Percentiles rank a stretch among this genome's conserved stretches.
These are phyloP conservation scores for Neopelma chrysocephalum DNA, from an alignment of 2,797 vertebrate genomes.

Conservation along the genomic window DNA sequence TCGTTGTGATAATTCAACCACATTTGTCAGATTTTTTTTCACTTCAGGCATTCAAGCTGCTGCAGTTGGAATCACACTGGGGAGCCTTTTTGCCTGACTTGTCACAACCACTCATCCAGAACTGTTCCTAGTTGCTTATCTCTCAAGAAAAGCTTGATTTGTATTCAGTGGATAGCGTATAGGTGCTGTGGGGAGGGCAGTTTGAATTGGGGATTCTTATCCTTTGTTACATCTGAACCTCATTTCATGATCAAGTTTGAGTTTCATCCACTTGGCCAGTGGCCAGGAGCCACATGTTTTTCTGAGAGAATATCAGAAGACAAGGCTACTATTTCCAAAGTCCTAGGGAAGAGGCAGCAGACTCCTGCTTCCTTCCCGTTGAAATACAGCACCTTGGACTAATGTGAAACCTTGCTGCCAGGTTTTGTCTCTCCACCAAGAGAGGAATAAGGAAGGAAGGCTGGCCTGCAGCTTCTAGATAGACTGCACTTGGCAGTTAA, in stretches of 20 bases:
- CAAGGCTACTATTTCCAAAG: not conserved
- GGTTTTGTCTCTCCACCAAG: not conserved
- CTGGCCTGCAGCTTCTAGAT: not conserved
- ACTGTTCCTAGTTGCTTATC: not conserved
- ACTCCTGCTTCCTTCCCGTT: not conserved
- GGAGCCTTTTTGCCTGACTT: not conserved
- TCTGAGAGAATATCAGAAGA: not conserved
- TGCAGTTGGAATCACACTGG: not conserved
- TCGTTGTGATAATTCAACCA: constrained; percentile 1
- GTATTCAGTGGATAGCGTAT: not conserved
- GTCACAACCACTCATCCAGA: not conserved
- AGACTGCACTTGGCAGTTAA: not conserved
- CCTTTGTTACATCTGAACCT: not conserved
- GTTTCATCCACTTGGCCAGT: not conserved
- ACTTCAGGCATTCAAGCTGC: not conserved
- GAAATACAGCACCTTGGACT: not conserved
- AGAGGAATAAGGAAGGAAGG: not conserved
- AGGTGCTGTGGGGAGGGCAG: not conserved
- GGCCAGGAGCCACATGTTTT: not conserved
- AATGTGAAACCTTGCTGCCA: not conserved
- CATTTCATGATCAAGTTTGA: not conserved
- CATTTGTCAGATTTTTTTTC: not conserved
- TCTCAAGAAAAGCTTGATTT: not conserved
- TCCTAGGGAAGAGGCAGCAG: not conserved
- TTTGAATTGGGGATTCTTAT: not conserved